Evolutionary conservation across 2,797 vertebrate genomes (phyloP), one percentile per base, ranked within the genome.

Genomic region (Karalla daura): DNA sequence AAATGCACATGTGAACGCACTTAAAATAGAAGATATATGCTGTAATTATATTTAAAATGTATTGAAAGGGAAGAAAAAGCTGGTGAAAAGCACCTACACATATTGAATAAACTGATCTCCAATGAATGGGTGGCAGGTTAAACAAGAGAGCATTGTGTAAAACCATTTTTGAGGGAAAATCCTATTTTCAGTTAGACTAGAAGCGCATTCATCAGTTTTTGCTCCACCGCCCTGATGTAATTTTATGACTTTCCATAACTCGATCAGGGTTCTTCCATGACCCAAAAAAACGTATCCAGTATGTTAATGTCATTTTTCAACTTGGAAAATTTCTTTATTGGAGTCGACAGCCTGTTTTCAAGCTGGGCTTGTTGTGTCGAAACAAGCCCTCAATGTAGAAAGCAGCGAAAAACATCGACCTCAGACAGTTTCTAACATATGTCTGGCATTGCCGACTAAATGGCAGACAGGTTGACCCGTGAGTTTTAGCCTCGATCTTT

Each of bases 241-340:
- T 12, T 23, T 71, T 45, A 60, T 63, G 55, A 55, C 60, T 76
- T 76, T 78, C 71, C 62, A 75, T 54, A 65, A 49, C 55, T 49
- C 24, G 2, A 25, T 11, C 20, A 54, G 12, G 59, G 46, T 58
- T 76, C 59, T 74, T 74, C 59, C 77, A 72, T 73, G 55, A 76
- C 53, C 67, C 52, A 45, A 66, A 68, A 72, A 54, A 17, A n/a
- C 50, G 32, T 17, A 43, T 56, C 56, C 20, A 24, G 44, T 74
- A 69, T 60, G 25, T 68, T 24, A 25, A 64, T 58, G 58, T 62
- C 58, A 25, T 58, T 63, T 71, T 15, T 23, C 46, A 53, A 41
- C 21, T 63, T 55, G 70, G 69, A 76, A 78, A 63, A 47, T 18
- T 24, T n/a, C n/a, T 43, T 17, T 11, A 8, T 10, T 41, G 28